Percentiles rank a stretch among this genome's conserved stretches.
These are phyloP conservation scores for Erythrocercus mccallii DNA, from an alignment of 2,113 vertebrate genomes.

Conservation along the genomic window DNA sequence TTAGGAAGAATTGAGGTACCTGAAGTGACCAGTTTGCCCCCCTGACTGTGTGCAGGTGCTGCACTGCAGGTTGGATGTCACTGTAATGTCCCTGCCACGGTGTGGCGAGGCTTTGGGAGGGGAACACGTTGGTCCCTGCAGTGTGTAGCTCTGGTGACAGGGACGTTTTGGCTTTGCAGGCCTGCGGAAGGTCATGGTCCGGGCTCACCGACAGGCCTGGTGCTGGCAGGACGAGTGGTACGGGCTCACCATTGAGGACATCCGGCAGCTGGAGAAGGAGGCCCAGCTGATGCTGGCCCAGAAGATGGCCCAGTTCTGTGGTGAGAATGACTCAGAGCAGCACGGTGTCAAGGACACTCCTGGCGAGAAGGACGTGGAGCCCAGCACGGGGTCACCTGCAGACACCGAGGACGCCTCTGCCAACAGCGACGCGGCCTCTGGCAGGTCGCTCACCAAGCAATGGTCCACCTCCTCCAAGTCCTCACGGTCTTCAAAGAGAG, in stretches of 20 bases:
- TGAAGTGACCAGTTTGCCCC: not conserved
- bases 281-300: conserved; percentile 89
- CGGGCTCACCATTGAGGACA: conserved; percentile 95
- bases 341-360: conserved; percentile 55
- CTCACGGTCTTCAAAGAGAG: conserved; percentile 93
- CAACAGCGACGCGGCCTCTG: conserved; percentile 75
- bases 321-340: conserved; percentile 72
- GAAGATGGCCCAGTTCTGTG: conserved; percentile 92
- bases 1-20: not conserved
- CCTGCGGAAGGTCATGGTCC: conserved; percentile 93
- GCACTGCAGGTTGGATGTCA: not conserved
- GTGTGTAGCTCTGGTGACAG: not conserved
- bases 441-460: conserved; percentile 90
- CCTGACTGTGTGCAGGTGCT: not conserved
- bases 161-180: conserved; percentile 62
- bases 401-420: conserved; percentile 72
- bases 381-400: conserved; percentile 59
- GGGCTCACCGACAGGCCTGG: conserved; percentile 97
- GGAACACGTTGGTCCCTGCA: fast-evolving
- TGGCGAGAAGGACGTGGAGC: conserved; percentile 53
- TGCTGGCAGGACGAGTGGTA: conserved; percentile 99
- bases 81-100: fast-evolving
- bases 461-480: conserved; percentile 98
- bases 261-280: conserved; percentile 93
- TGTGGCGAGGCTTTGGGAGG: not conserved